These are phyloP conservation scores for Laticauda colubrina DNA, from an alignment of 2,113 vertebrate genomes.

Conservation along the genomic window DNA sequence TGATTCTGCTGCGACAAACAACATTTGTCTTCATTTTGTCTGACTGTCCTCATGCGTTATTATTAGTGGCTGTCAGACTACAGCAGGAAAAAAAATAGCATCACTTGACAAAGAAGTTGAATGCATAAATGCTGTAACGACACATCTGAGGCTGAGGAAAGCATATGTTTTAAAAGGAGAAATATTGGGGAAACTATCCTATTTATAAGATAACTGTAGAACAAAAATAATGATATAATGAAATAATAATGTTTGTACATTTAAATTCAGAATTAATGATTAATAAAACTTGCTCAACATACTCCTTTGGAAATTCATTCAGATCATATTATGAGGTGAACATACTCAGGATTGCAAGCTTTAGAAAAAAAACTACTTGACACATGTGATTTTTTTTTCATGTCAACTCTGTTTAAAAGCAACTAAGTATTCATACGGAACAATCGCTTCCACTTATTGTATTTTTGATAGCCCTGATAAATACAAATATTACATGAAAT, in stretches of 20 bases:
- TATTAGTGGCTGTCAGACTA: slow-evolving; percentile 94
- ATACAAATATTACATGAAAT: slow-evolving; percentile 64
- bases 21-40: slow-evolving; percentile 99
- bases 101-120: slow-evolving; percentile 83
- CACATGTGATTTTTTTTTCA: slow-evolving; percentile 66
- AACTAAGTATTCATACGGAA: slow-evolving; percentile 75
- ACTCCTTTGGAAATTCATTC: background rate
- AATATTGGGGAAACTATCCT: slow-evolving; percentile 33
- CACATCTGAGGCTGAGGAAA: slow-evolving; percentile 68
- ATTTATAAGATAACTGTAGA: slow-evolving; percentile 63
- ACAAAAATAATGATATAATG: slow-evolving; percentile 48
- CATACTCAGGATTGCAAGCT: background rate
- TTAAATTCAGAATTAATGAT: slow-evolving; percentile 71
- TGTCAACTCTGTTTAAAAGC: slow-evolving; percentile 71
- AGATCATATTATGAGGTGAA: background rate
- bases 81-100: slow-evolving; percentile 80
- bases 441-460: slow-evolving; percentile 64
- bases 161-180: slow-evolving; percentile 63
- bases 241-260: slow-evolving; percentile 42
- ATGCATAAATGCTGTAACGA: slow-evolving; percentile 78
- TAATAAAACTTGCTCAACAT: slow-evolving; percentile 58
- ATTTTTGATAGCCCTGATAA: slow-evolving; percentile 71
- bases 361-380: slow-evolving; percentile 58
- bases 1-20: slow-evolving; percentile 86
- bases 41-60: slow-evolving; percentile 98